Conservation (phyloP, 2,888 invertebrate species). For the Lomographa bimaculata region DNA sequence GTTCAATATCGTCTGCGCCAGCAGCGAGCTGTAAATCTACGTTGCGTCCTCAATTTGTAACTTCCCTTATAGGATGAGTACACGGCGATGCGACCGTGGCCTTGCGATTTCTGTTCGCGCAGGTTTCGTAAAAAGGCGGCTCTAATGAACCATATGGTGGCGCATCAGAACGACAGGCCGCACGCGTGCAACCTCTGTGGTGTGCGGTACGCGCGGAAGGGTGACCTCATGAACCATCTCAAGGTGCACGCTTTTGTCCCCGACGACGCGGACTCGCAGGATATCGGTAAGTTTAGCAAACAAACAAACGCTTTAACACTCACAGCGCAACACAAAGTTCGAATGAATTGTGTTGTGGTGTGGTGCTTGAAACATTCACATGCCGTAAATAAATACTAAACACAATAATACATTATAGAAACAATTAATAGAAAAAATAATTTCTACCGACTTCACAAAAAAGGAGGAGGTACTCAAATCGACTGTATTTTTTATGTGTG, state of each 20-base stretch:
- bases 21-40: neutral
- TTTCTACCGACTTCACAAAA: no score
- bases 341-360: no score
- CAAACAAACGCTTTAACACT: no score
- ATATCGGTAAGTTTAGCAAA: constrained; percentile 65
- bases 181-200: constrained; percentile 93
- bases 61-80: constrained; percentile 85
- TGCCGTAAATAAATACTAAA: no score
- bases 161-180: constrained; percentile 92
- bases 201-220: constrained; percentile 90
- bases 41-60: constrained; percentile 10
- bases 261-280: constrained; percentile 84
- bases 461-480: no score
- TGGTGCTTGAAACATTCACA: no score
- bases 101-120: constrained; percentile 93
- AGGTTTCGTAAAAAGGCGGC: constrained; percentile 93
- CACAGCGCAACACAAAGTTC: no score
- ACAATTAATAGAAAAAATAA: no score
- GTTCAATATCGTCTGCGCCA: no score
- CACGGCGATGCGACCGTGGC: constrained; percentile 90
- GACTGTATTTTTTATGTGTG: no score
- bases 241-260: constrained; percentile 92
- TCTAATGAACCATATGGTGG: constrained; percentile 93
- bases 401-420: no score
- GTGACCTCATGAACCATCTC: constrained; percentile 92